phyloP scores from a whole-genome alignment of 1,140 invertebrate species.

The Cotesia typhae region DNA sequence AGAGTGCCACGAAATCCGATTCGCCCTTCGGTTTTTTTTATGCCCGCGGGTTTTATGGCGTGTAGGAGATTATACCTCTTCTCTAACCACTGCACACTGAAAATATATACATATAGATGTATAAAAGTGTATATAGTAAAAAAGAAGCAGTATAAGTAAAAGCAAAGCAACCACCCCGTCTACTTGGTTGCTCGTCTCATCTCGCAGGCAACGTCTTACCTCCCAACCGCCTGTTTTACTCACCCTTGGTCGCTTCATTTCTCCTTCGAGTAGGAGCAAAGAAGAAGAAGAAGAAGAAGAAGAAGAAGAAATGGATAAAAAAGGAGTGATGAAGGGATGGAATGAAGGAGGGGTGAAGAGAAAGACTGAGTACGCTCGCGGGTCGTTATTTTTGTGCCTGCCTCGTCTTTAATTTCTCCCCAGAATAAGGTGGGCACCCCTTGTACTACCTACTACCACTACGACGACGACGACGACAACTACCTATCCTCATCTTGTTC shows the following conservation, averaged over 20 bases:
- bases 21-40: slow-evolving; percentile 26
- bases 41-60: slow-evolving; percentile 44
- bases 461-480: not conserved
- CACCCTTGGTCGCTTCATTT: not conserved
- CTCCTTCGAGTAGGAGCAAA: slow-evolving; percentile 19
- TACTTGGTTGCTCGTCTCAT: slow-evolving; percentile 33
- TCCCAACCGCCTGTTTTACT: slow-evolving; percentile 10
- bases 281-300: slow-evolving; percentile 26
- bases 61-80: slow-evolving; percentile 43
- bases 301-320: slow-evolving; percentile 40
- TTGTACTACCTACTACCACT: slow-evolving; percentile 24
- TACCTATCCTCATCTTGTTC: slow-evolving; percentile 14
- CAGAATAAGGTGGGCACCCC: slow-evolving; percentile 44
- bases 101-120: no score
- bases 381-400: slow-evolving; percentile 66
- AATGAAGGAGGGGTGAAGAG: slow-evolving; percentile 23
- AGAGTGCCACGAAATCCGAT: slow-evolving; percentile 40
- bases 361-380: slow-evolving; percentile 35
- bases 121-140: no score
- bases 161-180: slow-evolving; percentile 11
- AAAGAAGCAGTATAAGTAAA: no score
- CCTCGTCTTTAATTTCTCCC: slow-evolving; percentile 65
- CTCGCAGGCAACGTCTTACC: slow-evolving; percentile 31
- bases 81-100: slow-evolving; percentile 4
- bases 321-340: slow-evolving; percentile 30